Evolutionary conservation across 2,888 invertebrate genomes (phyloP).

Genomic region (Cryptocephalus moraei): DNA sequence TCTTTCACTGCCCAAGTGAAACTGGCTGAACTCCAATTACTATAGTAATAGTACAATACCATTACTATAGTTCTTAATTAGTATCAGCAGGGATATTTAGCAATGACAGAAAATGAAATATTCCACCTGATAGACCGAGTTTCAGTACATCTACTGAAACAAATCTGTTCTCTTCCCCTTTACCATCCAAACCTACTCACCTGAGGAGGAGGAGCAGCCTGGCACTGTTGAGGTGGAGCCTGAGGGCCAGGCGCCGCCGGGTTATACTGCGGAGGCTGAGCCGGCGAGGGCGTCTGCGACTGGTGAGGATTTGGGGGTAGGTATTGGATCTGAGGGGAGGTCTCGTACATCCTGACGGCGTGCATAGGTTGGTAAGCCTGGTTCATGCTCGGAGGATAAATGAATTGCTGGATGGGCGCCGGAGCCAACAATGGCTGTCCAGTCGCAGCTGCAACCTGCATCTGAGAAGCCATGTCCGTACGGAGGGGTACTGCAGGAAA

Average conservation of each 20-base stretch:
- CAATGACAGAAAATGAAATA: too few relatives aligned
- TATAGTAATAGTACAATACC: too few relatives aligned
- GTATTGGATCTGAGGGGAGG: constrained; percentile 36
- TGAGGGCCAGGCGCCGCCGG: constrained; percentile 30
- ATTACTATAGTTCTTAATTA: too few relatives aligned
- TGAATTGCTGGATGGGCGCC: constrained; percentile 58
- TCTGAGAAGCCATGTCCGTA: constrained; percentile 56
- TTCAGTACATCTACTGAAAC: too few relatives aligned
- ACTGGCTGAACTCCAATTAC: too few relatives aligned
- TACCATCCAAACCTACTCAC: background rate
- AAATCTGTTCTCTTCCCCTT: too few relatives aligned
- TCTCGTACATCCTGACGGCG: constrained; percentile 53
- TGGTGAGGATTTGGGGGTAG: constrained; percentile 38
- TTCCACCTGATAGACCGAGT: too few relatives aligned
- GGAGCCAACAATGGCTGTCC: constrained; percentile 79
- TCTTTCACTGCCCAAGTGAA: too few relatives aligned
- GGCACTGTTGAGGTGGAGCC: constrained; percentile 36
- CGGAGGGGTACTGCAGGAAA: constrained; percentile 19
- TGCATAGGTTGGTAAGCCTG: constrained; percentile 38
- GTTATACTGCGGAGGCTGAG: constrained; percentile 32
- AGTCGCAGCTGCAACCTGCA: constrained; percentile 73
- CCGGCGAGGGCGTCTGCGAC: constrained; percentile 41
- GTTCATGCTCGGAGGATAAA: constrained; percentile 32
- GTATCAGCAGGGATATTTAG: too few relatives aligned
- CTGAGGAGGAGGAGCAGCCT: constrained; percentile 26